Evolutionary conservation across 2,888 invertebrate species (phyloP).

Genomic region (Julus scanicus): DNA sequence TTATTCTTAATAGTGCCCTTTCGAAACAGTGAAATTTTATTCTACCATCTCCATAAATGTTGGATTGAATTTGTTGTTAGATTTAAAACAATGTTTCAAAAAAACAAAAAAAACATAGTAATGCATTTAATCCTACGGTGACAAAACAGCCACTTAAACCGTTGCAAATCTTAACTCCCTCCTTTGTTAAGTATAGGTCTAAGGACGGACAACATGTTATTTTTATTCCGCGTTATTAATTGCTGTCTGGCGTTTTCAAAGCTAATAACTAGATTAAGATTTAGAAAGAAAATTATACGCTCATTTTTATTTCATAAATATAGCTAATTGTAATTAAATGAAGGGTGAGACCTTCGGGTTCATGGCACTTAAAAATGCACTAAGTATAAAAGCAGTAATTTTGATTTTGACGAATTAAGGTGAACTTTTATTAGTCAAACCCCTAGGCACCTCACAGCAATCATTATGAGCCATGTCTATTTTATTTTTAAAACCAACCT

Average conservation of each 20-base stretch:
- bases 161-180: constrained; percentile 9
- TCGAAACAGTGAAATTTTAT: no score
- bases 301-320: not conserved
- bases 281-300: not conserved
- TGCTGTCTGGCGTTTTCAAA: constrained; percentile 19
- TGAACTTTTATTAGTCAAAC: not conserved
- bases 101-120: not conserved
- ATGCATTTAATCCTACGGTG: not conserved
- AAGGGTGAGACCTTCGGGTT: constrained; percentile 19
- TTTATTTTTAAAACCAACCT: not conserved
- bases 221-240: not conserved
- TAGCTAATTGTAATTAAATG: constrained; percentile 12
- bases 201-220: not conserved
- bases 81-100: no score
- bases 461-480: not conserved
- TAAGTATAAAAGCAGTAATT: not conserved
- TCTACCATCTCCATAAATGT: no score
- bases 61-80: no score
- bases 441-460: not conserved
- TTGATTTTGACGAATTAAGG: not conserved
- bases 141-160: not conserved
- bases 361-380: not conserved
- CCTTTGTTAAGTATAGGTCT: not conserved
- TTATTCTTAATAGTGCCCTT: no score
- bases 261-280: constrained; percentile 19